phyloP scores from a whole-genome alignment of 2,888 invertebrate genomes.

The Teleogryllus oceanicus region DNA sequence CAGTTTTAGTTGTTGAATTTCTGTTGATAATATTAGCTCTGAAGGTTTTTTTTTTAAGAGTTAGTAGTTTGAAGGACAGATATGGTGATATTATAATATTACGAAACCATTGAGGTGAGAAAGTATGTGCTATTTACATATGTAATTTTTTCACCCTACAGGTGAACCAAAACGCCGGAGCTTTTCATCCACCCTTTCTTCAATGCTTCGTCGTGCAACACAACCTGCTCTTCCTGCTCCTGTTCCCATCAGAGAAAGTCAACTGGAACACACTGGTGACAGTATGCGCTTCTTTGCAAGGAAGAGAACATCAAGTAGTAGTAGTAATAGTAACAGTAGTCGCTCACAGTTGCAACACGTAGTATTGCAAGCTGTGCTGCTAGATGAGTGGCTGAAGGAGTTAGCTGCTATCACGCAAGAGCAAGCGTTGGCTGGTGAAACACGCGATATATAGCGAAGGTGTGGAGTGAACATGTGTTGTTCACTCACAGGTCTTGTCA shows the following conservation, averaged over 20 bases:
- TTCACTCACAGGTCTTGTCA: too few relatives aligned
- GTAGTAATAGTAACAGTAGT: background rate
- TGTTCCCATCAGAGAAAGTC: constrained; percentile 36
- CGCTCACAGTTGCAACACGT: background rate
- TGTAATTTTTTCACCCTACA: constrained; percentile 36
- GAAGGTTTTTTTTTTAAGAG: too few relatives aligned
- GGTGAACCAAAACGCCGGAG: constrained; percentile 70
- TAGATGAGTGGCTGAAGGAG: constrained; percentile 95
- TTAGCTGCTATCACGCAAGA: constrained; percentile 91
- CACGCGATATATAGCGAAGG: background rate
- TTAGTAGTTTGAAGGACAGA: too few relatives aligned
- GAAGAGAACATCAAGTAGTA: background rate
- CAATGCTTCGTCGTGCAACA: constrained; percentile 65
- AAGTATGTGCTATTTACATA: too few relatives aligned
- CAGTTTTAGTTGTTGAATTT: too few relatives aligned
- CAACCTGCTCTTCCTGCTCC: constrained; percentile 20
- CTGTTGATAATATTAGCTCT: too few relatives aligned
- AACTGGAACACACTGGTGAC: constrained; percentile 41
- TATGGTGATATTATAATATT: too few relatives aligned
- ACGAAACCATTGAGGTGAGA: too few relatives aligned
- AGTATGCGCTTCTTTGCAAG: background rate
- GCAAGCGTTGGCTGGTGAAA: constrained; percentile 60
- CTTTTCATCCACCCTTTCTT: constrained; percentile 69
- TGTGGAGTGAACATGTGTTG: too few relatives aligned
- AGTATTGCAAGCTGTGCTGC: constrained; percentile 70